Evolutionary conservation across 2,797 vertebrate species (phyloP), one percentile per base, ranked within the genome.

Genomic region (Pteronotus mesoamericanus): DNA sequence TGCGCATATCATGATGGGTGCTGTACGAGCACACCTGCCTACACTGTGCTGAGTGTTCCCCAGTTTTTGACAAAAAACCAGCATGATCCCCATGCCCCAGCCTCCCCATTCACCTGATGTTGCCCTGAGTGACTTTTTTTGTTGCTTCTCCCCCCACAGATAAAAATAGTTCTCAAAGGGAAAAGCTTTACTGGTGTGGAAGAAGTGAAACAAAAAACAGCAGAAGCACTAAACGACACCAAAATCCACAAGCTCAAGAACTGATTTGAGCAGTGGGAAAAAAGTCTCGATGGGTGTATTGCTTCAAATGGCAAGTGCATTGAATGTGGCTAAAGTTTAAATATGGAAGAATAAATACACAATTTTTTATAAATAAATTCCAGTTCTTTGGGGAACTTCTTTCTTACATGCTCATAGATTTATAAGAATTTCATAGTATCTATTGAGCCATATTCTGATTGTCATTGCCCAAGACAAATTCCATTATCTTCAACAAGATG

Each of bases 391-490:
- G 29, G 61, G n/a, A n/a, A n/a, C 32, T 29, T n/a, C 14, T 64
- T 61, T 64, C 15, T n/a, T 64, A n/a, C 61, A n/a, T 16, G 57
- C n/a, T 89, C 55, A 59, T 39, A 89, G 57, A 26, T 64, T 79
- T 64, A 44, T 42, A 26, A 29, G 80, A 42, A 80, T 78, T 89
- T 15, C 59, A 53, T 74, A 29, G 64, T 64, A 46, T 66, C 59
- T 78, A 22, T 59, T 94, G 71, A 89, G 12, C 14, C 34, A 87
- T 85, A 69, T 75, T 95, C 82, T 97, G 86, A 86, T 42, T 94
- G 95, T 71, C 72, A 79, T 83, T 89, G 94, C 51, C 84, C 24
- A 90, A 87, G 34, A 94, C 26, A 95, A 97, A 90, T 93, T 68
- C 57, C 42, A 89, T 96, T 93, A 74, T 87, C 79, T 91, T 96